phyloP scores from a whole-genome alignment of 2,113 vertebrate genomes.

The Sapayoa aenigma region DNA sequence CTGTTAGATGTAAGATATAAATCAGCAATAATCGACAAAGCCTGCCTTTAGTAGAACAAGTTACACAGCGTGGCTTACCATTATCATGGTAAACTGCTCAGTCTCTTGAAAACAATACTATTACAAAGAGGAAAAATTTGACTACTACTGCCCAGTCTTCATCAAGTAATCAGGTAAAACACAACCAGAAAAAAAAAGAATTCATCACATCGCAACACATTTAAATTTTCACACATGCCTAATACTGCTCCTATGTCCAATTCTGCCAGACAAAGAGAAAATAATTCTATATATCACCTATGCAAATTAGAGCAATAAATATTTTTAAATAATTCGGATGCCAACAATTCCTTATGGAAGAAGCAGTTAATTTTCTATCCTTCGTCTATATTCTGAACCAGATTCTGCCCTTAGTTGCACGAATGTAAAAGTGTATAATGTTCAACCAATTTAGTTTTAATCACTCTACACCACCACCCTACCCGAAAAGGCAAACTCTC shows the following conservation, averaged over 20 bases:
- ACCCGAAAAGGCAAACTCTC: neutral
- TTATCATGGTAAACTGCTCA: neutral
- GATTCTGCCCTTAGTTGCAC: neutral
- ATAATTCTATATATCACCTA: neutral
- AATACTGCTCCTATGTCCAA: neutral
- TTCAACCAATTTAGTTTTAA: neutral
- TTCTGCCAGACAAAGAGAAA: neutral
- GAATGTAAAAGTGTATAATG: neutral
- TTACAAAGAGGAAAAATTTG: neutral
- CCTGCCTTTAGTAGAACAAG: neutral
- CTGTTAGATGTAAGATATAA: neutral
- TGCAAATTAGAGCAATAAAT: neutral
- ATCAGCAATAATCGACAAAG: neutral
- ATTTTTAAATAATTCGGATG: neutral
- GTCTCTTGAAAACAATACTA: neutral
- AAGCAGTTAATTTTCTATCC: neutral
- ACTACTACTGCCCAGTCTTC: neutral
- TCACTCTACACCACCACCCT: neutral
- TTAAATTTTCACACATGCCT: neutral
- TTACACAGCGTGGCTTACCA: too few relatives aligned
- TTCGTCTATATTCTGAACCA: neutral
- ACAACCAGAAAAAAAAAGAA: neutral
- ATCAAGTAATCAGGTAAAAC: neutral
- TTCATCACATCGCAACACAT: neutral
- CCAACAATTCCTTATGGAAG: neutral